Percentiles rank a stretch among this genome's conserved stretches.
Evolutionary conservation across 2,113 vertebrate genomes (phyloP).

Genomic region (Morphnarchus princeps): DNA sequence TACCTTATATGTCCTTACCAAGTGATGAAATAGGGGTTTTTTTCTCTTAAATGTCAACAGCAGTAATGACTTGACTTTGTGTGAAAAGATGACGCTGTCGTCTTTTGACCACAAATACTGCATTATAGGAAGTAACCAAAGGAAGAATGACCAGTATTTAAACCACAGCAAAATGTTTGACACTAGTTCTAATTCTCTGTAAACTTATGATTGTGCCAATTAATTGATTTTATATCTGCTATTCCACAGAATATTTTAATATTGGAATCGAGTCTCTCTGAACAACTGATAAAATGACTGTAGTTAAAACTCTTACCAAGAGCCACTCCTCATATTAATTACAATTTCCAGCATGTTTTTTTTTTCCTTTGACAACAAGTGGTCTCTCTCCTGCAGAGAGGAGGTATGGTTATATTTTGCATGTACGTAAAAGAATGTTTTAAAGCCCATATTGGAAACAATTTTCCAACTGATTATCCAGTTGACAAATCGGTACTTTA

Average conservation of each 20-base stretch:
- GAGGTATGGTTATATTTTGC: conserved; percentile 48
- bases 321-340: conserved; percentile 35
- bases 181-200: conserved; percentile 26
- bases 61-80: conserved; percentile 9
- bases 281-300: conserved; percentile 15
- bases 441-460: conserved; percentile 70
- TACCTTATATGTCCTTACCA: conserved; percentile 23
- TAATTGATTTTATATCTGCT: conserved; percentile 46
- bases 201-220: conserved; percentile 66
- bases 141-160: conserved; percentile 64
- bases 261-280: conserved; percentile 37
- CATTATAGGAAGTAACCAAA: conserved; percentile 62
- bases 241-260: not conserved
- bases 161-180: not conserved
- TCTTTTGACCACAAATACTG: not conserved
- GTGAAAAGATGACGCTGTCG: conserved; percentile 10
- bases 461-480: conserved; percentile 71
- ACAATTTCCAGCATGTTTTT: not conserved
- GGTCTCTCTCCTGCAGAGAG: conserved; percentile 43
- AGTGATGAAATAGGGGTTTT: not conserved
- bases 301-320: conserved; percentile 12
- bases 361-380: conserved; percentile 16
- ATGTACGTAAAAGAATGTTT: conserved; percentile 60
- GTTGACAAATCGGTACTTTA: conserved; percentile 65
- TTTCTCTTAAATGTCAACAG: conserved; percentile 2